These are phyloP conservation scores for Trissoscelio sp. DNA, from an alignment of 2,888 invertebrate species.

Conservation along the genomic window DNA sequence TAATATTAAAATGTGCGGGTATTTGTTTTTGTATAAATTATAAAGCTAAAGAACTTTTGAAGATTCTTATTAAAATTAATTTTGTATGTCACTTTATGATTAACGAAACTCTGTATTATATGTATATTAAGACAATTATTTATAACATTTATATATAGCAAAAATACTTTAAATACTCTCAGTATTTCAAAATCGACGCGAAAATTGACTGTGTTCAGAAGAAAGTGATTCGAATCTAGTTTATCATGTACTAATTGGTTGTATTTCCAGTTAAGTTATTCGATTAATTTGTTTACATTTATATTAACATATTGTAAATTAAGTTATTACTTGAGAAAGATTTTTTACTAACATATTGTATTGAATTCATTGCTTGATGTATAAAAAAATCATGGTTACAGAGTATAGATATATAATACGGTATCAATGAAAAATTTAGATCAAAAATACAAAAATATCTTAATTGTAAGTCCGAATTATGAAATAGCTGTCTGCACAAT, in stretches of 20 bases:
- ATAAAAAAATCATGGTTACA: conserved; percentile 44
- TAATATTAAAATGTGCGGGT: conserved; percentile 24
- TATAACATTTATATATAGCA: conserved; percentile 14
- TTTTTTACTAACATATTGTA: no score
- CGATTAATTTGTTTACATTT: conserved; percentile 33
- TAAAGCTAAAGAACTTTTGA: background rate
- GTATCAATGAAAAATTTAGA: conserved; percentile 44
- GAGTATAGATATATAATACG: conserved; percentile 27
- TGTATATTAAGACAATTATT: conserved; percentile 48
- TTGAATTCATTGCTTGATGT: conserved; percentile 35
- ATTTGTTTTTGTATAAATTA: conserved; percentile 33
- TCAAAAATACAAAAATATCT: conserved; percentile 33
- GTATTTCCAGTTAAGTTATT: conserved; percentile 26
- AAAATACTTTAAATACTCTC: conserved; percentile 13
- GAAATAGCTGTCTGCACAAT: conserved; percentile 52
- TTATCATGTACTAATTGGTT: conserved; percentile 39
- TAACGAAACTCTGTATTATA: conserved; percentile 45
- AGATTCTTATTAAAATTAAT: background rate
- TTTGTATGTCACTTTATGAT: conserved; percentile 19
- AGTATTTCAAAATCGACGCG: conserved; percentile 37
- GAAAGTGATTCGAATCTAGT: conserved; percentile 26
- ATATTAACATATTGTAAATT: background rate
- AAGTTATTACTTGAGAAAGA: no score
- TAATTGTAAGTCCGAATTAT: conserved; percentile 52
- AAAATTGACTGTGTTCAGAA: conserved; percentile 40